Conservation (phyloP, 2,888 invertebrate genomes). For the Drosophila maculinotata region DNA sequence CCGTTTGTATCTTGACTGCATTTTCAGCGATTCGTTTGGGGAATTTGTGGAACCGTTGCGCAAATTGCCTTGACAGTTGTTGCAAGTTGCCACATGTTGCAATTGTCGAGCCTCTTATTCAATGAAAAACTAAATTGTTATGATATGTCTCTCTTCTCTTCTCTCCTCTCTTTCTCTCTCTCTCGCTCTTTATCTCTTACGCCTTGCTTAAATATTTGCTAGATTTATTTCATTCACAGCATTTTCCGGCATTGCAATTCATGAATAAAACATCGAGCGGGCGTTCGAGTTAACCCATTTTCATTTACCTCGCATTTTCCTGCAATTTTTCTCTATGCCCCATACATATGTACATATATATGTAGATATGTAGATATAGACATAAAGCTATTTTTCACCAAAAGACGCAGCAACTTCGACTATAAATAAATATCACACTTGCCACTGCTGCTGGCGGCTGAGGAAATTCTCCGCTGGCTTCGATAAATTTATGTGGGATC, state of each 20-base stretch:
- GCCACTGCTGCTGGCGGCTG: conserved; percentile 28
- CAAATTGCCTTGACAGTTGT: conserved; percentile 59
- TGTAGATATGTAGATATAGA: conserved; percentile 31
- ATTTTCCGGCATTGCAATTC: conserved; percentile 21
- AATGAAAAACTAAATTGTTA: conserved; percentile 48
- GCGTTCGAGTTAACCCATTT: conserved; percentile 67
- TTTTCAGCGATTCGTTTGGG: conserved; percentile 12
- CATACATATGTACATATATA: conserved; percentile 6
- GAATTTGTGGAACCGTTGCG: conserved; percentile 44
- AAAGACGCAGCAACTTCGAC: conserved; percentile 49
- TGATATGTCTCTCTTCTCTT: conserved; percentile 27
- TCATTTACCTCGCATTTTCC: conserved; percentile 65
- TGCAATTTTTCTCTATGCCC: conserved; percentile 31
- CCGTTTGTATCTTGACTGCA: conserved; percentile 13
- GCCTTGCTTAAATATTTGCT: conserved; percentile 1
- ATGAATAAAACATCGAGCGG: conserved; percentile 53
- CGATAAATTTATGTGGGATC: conserved; percentile 61
- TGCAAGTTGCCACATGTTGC: conserved; percentile 5
- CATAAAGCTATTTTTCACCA: conserved; percentile 57
- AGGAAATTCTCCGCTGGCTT: conserved; percentile 27
- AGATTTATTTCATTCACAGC: conserved; percentile 55
- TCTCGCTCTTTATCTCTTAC: neutral
- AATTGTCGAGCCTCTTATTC: conserved; percentile 31
- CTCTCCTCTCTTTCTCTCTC: neutral
- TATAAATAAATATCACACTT: conserved; percentile 74